Evolutionary conservation across 2,797 vertebrate species (phyloP), one percentile per base, ranked within the genome.

Genomic region (Anguilla anguilla): DNA sequence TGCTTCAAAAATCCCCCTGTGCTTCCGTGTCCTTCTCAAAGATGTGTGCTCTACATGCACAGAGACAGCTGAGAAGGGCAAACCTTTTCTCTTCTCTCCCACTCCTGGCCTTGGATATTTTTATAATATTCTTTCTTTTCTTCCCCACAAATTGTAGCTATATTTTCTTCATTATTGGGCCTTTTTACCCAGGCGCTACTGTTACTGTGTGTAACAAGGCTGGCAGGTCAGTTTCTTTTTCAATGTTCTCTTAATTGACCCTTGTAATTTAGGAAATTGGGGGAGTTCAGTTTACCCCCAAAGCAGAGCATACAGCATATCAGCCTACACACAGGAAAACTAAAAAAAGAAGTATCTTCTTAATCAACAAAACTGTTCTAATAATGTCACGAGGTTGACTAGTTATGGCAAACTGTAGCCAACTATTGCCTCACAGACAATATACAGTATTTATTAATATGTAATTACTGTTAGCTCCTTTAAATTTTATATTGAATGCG

Each of bases 21-120:
- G 86, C 87, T 35, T 84, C 74, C 82, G 64, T 49, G 83, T 59
- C 69, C 83, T 79, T 53, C 84, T 57, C 59, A 31, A 22, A 31
- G 49, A 55, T 79, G 39, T 11, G n/a, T 57, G 49, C 67, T 35
- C 43, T 49, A 25, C 43, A 81, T 81, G 2, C 5, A 79, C 2
- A 49, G 43, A 77, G 72, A 77, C 72, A 77, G 39, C 31, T 81
- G 43, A 49, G 77, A 81, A 49, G 77, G 77, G 43, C 77, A 81
- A 81, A 49, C 51, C n/a, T 84, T 55, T 17, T 84, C 74, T 28
- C 46, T 17, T 83, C 46, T 46, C 39, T 46, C 39, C 17, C 39
- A 4, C 49, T 53, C 46, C 22, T 11, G 3, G 6, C 74, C 35
- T 53, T 55, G 25, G 39, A 79, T 79, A 6, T 31, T 17, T 46